Evolutionary conservation across 2,888 invertebrate species (phyloP), one percentile per base, ranked within the genome.

Genomic region (Ceraclea dissimilis): DNA sequence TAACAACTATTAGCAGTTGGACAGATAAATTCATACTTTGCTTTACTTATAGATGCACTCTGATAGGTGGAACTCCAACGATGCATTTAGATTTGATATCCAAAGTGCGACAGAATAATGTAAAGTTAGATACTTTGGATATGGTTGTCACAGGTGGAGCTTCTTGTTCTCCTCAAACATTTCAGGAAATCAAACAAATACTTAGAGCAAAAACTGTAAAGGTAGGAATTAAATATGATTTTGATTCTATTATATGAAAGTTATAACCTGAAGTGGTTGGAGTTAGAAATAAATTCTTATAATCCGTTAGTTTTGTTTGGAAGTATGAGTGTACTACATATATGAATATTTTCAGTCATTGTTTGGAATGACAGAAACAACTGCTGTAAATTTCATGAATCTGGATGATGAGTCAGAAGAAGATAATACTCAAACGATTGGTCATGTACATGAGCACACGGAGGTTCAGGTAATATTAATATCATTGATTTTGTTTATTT

Each of bases 61-160:
- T 82, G 2, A 69, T 87, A 39, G 85, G 83, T 57, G 93, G 93
- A 13, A 92, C 92, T 0, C 93, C 93, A 0, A 93, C 93, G 1
- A 93, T 93, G 93, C 89, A 84, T 70, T 82, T 90, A 46, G 91
- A 92, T 68, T 77, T 90, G 65, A 67, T 92, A 51, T 73, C 76
- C 46, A 67, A 67, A 17, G 74, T 77, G 62, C 68, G 68, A 49
- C 64, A 68, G 55, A 10, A 39, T 17, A 20, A 22, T 2, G 62
- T 68, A 0, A 66, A 67, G 54, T 63, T 71, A 16, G 66, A 73
- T 33, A 68, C 70, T 4, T 66, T 70, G 20, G 75, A 78, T 39
- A 60, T 79, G 46, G 90, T 88, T 0, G 67, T 88, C 6, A 83
- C 83, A 51, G 90, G 88, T 1, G 93, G 91, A 2, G 82, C 93